Conservation (phyloP, 2,113 vertebrate species). For the Rhizomys pruinosus region DNA sequence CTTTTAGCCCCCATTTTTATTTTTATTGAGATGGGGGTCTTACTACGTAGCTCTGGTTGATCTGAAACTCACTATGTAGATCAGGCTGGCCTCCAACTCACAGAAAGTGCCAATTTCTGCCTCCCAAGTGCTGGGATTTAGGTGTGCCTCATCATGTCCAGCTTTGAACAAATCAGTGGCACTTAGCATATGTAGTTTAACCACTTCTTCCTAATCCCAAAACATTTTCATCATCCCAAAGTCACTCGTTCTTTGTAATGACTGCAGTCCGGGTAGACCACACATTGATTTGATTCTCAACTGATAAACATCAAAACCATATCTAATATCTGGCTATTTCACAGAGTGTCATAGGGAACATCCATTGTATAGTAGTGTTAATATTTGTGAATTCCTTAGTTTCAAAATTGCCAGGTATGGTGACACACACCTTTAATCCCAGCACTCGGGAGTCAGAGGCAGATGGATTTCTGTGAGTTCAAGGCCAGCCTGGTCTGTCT, state of each 20-base stretch:
- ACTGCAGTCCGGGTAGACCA: background rate
- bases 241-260: conserved; percentile 1
- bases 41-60: too few species aligned
- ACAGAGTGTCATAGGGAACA: conserved; percentile 7
- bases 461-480: too few species aligned
- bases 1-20: too few species aligned
- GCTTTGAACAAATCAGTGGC: background rate
- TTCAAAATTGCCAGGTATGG: conserved; percentile 17
- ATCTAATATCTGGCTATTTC: background rate
- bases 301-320: background rate
- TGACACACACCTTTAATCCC: too few species aligned
- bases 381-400: conserved; percentile 38
- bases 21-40: too few species aligned
- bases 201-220: background rate
- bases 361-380: background rate
- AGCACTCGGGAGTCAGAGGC: too few species aligned
- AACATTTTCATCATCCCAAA: background rate
- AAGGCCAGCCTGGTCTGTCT: too few species aligned
- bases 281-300: background rate
- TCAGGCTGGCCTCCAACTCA: too few species aligned
- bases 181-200: background rate
- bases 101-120: too few species aligned
- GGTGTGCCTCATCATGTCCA: too few species aligned
- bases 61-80: too few species aligned
- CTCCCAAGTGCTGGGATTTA: too few species aligned